These are phyloP conservation scores for Drosophila colorata DNA, from an alignment of 2,888 invertebrate species.

Conservation along the genomic window DNA sequence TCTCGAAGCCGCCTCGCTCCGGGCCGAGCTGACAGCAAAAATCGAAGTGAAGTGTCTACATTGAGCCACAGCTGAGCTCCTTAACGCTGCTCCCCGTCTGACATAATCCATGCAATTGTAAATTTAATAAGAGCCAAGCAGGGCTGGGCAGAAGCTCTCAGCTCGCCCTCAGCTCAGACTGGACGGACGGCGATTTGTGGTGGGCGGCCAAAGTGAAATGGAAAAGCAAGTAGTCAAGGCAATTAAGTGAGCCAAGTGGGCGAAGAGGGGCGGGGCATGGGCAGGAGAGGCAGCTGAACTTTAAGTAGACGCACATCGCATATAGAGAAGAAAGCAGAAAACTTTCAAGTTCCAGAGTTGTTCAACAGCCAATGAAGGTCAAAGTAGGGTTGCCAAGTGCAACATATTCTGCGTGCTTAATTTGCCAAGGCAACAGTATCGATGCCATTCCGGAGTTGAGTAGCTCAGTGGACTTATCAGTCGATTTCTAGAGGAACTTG, in stretches of 20 bases:
- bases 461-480: background rate
- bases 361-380: slow-evolving; percentile 39
- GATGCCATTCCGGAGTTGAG: background rate
- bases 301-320: slow-evolving; percentile 22
- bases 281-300: slow-evolving; percentile 10
- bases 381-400: slow-evolving; percentile 8
- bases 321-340: slow-evolving; percentile 17
- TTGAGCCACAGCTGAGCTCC: slow-evolving; percentile 76
- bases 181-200: slow-evolving; percentile 19
- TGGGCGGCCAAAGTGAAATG: slow-evolving; percentile 20
- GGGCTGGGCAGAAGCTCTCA: background rate
- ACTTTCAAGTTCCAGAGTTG: slow-evolving; percentile 47
- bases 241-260: slow-evolving; percentile 56
- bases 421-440: slow-evolving; percentile 2
- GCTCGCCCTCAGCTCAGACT: background rate
- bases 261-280: background rate
- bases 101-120: slow-evolving; percentile 82
- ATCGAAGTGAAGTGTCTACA: slow-evolving; percentile 75
- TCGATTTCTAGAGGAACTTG: background rate
- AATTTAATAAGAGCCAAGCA: slow-evolving; percentile 67
- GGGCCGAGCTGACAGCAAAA: slow-evolving; percentile 67
- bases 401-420: background rate
- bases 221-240: slow-evolving; percentile 57
- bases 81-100: slow-evolving; percentile 72
- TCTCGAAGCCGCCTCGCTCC: slow-evolving; percentile 38